phyloP scores from a whole-genome alignment of 2,888 invertebrate genomes.

The Flabesymbios commensalis region DNA sequence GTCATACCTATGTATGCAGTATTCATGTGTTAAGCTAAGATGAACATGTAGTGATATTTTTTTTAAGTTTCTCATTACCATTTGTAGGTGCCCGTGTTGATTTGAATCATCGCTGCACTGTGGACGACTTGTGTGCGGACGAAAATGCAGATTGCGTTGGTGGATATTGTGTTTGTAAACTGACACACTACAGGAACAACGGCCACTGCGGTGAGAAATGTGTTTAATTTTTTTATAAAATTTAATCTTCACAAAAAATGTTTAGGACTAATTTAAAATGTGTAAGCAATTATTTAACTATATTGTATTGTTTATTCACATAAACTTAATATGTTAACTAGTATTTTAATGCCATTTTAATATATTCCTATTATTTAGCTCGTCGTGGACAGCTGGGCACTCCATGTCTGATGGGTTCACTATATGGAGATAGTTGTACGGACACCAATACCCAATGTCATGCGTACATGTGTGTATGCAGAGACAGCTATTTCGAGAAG shows the following conservation, averaged over 20 bases:
- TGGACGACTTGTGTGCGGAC: constrained; percentile 24
- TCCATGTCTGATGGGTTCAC: not conserved
- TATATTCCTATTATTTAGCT: too few relatives aligned
- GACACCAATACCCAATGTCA: constrained; percentile 11
- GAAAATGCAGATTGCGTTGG: constrained; percentile 17
- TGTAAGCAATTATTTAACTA: too few relatives aligned
- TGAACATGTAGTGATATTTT: too few relatives aligned
- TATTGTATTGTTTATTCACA: too few relatives aligned
- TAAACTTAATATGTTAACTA: too few relatives aligned
- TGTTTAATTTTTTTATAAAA: not conserved
- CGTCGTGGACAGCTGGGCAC: not conserved
- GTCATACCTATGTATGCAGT: too few relatives aligned
- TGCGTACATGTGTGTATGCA: constrained; percentile 16
- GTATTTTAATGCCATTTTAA: too few relatives aligned
- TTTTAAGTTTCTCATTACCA: too few relatives aligned
- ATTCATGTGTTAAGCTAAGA: too few relatives aligned
- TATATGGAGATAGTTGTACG: not conserved
- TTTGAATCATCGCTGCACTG: constrained; percentile 14
- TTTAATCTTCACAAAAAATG: not conserved
- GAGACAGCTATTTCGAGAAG: constrained; percentile 5
- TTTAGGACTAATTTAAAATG: not conserved
- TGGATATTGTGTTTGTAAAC: constrained; percentile 22
- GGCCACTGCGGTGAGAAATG: constrained; percentile 20
- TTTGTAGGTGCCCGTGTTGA: too few relatives aligned
- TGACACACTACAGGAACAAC: constrained; percentile 6